phyloP scores from a whole-genome alignment of 1,140 invertebrate species.

The Drosophila hydei region DNA sequence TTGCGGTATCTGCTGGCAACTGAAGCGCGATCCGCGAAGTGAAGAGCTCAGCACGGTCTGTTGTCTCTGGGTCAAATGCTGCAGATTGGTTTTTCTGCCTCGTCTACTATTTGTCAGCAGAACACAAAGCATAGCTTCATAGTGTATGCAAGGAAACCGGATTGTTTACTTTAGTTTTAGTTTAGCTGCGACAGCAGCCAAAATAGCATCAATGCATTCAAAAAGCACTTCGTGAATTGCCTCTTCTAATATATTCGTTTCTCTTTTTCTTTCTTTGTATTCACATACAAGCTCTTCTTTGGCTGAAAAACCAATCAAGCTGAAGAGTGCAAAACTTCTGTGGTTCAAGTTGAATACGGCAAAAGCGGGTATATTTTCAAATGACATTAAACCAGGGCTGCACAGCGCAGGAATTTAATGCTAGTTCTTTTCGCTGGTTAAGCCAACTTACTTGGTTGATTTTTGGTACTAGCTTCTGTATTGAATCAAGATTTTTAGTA shows the following conservation, averaged over 20 bases:
- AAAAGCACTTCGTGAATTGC: not conserved
- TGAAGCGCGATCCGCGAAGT: slow-evolving; percentile 18
- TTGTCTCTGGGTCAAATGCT: slow-evolving; percentile 50
- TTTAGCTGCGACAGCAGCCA: slow-evolving; percentile 11
- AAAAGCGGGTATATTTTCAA: not conserved
- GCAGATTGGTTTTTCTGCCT: slow-evolving; percentile 10
- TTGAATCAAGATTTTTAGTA: too few relatives aligned
- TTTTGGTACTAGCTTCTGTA: too few relatives aligned
- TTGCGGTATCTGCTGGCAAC: slow-evolving; percentile 27
- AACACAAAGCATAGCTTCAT: slow-evolving; percentile 23
- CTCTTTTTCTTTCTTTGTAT: slow-evolving; percentile 15
- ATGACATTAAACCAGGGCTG: not conserved
- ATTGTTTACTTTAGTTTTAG: slow-evolving; percentile 31
- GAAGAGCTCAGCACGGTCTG: slow-evolving; percentile 14
- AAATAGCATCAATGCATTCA: slow-evolving; percentile 26
- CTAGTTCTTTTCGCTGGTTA: too few relatives aligned
- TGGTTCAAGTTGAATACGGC: not conserved
- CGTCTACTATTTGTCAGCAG: slow-evolving; percentile 19
- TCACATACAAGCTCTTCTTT: not conserved
- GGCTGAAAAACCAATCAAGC: not conserved
- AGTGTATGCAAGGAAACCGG: slow-evolving; percentile 42
- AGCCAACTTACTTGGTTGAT: too few relatives aligned
- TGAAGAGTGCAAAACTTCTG: not conserved
- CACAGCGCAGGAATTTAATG: not conserved
- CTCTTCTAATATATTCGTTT: slow-evolving; percentile 20